phyloP scores from a whole-genome alignment of 2,797 vertebrate genomes.

The Sebastes ruberrimus region DNA sequence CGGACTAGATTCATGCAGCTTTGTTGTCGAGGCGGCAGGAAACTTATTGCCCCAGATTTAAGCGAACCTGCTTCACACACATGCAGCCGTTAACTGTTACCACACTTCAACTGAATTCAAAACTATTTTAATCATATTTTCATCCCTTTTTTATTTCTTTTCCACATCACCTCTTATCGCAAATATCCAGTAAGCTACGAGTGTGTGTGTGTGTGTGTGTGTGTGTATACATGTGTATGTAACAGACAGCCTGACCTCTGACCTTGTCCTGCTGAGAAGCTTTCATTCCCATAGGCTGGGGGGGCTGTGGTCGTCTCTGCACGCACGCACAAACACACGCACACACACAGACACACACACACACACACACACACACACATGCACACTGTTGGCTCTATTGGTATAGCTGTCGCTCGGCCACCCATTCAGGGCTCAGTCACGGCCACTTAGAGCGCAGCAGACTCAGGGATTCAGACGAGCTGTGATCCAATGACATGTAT shows the following conservation, averaged over 20 bases:
- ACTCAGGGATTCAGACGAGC: conserved; percentile 81
- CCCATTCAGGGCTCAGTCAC: conserved; percentile 86
- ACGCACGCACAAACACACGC: background rate
- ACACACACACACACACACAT: conserved; percentile 37
- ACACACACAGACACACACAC: conserved; percentile 29
- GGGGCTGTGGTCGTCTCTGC: conserved; percentile 19
- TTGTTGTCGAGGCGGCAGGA: conserved; percentile 77
- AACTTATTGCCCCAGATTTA: conserved; percentile 74
- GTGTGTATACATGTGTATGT: conserved; percentile 34
- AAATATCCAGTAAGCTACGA: conserved; percentile 10
- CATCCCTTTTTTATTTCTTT: background rate
- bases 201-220: background rate
- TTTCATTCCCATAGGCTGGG: conserved; percentile 79
- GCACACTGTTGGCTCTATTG: conserved; percentile 65
- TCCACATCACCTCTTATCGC: conserved; percentile 5
- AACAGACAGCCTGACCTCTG: conserved; percentile 73
- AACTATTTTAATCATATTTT: background rate
- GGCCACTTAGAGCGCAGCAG: conserved; percentile 83
- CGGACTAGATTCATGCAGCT: conserved; percentile 52
- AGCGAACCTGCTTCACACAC: conserved; percentile 35
- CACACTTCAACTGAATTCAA: conserved; percentile 6
- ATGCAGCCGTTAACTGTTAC: conserved; percentile 32
- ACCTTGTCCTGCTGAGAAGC: conserved; percentile 69
- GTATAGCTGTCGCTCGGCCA: conserved; percentile 77
- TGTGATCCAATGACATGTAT: conserved; percentile 88